These are phyloP conservation scores for Deilephila porcellus DNA, from an alignment of 2,888 invertebrate species.

Conservation along the genomic window DNA sequence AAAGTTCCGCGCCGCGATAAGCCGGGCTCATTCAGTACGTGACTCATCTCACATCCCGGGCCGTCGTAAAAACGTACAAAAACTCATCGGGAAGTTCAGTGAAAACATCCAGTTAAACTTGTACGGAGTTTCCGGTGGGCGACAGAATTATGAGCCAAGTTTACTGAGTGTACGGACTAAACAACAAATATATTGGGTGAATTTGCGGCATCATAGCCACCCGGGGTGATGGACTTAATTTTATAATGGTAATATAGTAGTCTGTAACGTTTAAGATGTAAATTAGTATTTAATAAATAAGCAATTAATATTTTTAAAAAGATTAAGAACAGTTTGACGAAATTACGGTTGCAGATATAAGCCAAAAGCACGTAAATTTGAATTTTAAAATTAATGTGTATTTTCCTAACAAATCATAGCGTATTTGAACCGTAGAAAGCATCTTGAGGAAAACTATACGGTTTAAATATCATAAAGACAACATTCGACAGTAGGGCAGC, in stretches of 20 bases:
- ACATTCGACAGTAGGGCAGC: too few species aligned
- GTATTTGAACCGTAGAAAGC: too few species aligned
- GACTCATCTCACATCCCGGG: constrained; percentile 32
- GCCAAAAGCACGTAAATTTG: too few species aligned
- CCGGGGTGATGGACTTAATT: not conserved
- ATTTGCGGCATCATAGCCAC: constrained; percentile 1
- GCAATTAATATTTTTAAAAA: too few species aligned
- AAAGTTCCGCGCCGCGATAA: constrained; percentile 31
- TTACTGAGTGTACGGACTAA: constrained; percentile 54
- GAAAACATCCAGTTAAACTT: constrained; percentile 69
- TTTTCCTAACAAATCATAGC: too few species aligned
- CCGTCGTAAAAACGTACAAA: constrained; percentile 57
- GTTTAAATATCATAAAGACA: too few species aligned
- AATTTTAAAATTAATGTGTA: too few species aligned
- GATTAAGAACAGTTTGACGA: too few species aligned
- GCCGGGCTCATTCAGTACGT: constrained; percentile 41
- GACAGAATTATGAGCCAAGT: constrained; percentile 73
- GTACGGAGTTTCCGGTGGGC: constrained; percentile 66
- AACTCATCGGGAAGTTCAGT: constrained; percentile 57
- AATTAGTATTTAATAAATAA: too few species aligned
- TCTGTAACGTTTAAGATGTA: not conserved
- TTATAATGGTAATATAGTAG: not conserved
- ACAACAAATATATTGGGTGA: constrained; percentile 55
- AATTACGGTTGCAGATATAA: too few species aligned
- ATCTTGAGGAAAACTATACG: too few species aligned